Percentiles rank a stretch among this genome's conserved stretches.
phyloP scores from a whole-genome alignment of 2,888 invertebrate species.

The Eretmocerus hayati region DNA sequence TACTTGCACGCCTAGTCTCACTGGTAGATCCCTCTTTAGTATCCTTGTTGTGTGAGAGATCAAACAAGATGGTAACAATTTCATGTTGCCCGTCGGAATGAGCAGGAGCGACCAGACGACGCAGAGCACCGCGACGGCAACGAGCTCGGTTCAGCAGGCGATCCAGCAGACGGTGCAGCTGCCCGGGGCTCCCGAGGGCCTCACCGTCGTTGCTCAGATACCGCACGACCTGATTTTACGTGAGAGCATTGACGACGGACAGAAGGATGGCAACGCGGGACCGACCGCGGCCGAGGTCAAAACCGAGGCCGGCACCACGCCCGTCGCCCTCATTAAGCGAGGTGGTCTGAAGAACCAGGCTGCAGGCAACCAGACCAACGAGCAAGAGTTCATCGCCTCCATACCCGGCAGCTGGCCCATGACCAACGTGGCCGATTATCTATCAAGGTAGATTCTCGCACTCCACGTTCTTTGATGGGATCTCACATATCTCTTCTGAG shows the following conservation, averaged over 20 bases:
- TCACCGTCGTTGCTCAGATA: conserved; percentile 62
- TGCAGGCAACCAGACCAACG: conserved; percentile 38
- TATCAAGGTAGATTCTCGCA: conserved; percentile 39
- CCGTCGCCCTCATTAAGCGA: conserved; percentile 49
- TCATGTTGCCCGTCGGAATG: too few relatives aligned
- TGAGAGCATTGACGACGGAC: conserved; percentile 45
- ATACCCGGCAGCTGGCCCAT: conserved; percentile 53
- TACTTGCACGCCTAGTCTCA: too few relatives aligned
- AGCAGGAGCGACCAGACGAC: conserved; percentile 43
- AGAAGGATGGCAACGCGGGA: conserved; percentile 46
- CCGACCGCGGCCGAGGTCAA: conserved; percentile 47
- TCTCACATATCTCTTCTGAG: too few relatives aligned
- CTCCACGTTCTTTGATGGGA: too few relatives aligned
- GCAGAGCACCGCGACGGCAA: conserved; percentile 44
- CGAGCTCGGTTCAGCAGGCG: conserved; percentile 43
- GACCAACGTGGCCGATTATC: conserved; percentile 49
- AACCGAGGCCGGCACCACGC: conserved; percentile 43
- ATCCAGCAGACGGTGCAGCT: conserved; percentile 44
- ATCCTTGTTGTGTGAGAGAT: too few relatives aligned
- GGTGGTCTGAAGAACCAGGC: conserved; percentile 45
- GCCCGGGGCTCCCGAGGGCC: conserved; percentile 54
- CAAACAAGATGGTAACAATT: too few relatives aligned
- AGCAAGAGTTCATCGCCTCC: conserved; percentile 46
- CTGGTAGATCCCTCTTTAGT: too few relatives aligned
- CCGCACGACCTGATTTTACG: conserved; percentile 65